These are phyloP conservation scores for Adelphocoris suturalis DNA, from an alignment of 2,888 invertebrate genomes.

Conservation along the genomic window DNA sequence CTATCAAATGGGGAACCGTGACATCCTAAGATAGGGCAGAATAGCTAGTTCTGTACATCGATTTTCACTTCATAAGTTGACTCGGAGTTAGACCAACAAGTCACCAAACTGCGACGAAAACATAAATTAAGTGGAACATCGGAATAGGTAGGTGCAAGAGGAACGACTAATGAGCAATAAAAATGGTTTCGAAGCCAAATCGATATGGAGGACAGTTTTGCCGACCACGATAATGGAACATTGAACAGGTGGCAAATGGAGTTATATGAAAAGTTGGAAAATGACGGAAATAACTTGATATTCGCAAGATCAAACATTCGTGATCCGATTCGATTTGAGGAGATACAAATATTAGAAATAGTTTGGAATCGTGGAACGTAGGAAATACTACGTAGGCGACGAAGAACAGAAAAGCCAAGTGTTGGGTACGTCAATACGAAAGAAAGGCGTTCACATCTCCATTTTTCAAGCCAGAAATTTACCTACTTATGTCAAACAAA, in stretches of 20 bases:
- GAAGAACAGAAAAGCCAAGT: neutral
- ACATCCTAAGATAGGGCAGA: no score
- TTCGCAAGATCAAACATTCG: neutral
- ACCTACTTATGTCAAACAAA: neutral
- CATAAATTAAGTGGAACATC: no score
- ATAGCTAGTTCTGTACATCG: no score
- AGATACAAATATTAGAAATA: neutral
- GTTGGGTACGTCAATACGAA: conserved; percentile 51
- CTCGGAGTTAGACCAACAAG: no score
- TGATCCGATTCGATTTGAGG: neutral
- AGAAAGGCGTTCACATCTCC: conserved; percentile 66
- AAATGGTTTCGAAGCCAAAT: neutral
- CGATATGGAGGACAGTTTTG: conserved; percentile 27
- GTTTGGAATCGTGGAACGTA: neutral
- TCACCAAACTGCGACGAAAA: no score
- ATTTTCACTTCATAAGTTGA: no score
- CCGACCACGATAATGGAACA: neutral
- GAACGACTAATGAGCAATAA: no score
- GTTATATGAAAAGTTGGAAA: neutral
- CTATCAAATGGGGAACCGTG: no score
- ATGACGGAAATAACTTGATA: neutral
- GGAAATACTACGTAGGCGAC: neutral
- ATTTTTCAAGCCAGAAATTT: conserved; percentile 27
- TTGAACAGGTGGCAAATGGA: conserved; percentile 43
- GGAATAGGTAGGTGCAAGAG: no score